Evolutionary conservation across 1,140 invertebrate genomes (phyloP), one percentile per base, ranked within the genome.

Genomic region (Chrysoperla carnea): DNA sequence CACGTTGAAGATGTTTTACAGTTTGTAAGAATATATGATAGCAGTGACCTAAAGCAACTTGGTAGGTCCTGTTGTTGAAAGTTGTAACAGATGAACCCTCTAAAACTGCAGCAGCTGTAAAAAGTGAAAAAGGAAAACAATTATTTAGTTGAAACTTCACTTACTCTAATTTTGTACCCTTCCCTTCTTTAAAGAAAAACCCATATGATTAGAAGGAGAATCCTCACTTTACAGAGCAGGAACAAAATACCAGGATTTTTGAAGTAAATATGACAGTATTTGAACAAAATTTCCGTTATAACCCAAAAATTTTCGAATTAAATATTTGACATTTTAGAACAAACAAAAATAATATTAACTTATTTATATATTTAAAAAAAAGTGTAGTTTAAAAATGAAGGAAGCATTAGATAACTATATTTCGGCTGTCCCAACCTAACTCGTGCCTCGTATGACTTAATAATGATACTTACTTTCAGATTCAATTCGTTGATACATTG

Each of bases 21-120:
- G 17, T 23, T 23, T 68, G 68, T 55, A 77, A 56, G 29, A 72
- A 60, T 0, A 78, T 68, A 44, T 78, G 69, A 71, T 73, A 78
- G 40, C 67, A 69, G 12, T 67, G 56, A 14, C 64, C 64, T 6
- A 78, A 44, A 9, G 59, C 50, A 40, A 73, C 54, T 4, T 68
- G 57, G 49, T 73, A 78, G 11, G 58, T 61, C 9, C 57, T 63
- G 47, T 71, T 67, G 51, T 75, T 73, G 59, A 80, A 81, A 0
- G 76, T 80, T 44, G 59, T 66, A 9, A 67, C 63, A 33, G 55
- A 52, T 8, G 54, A 59, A 3, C 60, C 55, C 46, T 79, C 76
- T 36, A 81, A 49, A n/a, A 62, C 54, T 50, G 78, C 82, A 36
- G 52, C 59, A 33, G 63, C 77, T 79, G 57, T 40, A 63, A 59